phyloP scores from a whole-genome alignment of 2,113 vertebrate species.

The Cricetomys ansorgei region DNA sequence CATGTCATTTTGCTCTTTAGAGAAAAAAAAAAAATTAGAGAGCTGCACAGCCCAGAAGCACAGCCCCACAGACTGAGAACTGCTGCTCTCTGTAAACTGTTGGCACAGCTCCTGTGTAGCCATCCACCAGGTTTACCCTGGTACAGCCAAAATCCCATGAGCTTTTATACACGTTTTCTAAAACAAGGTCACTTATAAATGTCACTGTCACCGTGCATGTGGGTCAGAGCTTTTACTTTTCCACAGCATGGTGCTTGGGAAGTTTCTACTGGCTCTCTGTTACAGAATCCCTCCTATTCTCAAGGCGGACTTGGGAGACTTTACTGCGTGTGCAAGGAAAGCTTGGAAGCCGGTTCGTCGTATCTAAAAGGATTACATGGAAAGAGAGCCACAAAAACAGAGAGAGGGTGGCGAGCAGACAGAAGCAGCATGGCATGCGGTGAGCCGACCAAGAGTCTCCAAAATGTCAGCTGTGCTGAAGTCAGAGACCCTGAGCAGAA shows the following conservation, averaged over 20 bases:
- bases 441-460: not conserved
- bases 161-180: not conserved
- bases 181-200: not conserved
- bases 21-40: no score
- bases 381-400: not conserved
- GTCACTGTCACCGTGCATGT: not conserved
- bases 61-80: no score
- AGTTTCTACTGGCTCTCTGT: not conserved
- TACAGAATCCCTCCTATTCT: not conserved
- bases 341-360: accelerated
- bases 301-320: no score
- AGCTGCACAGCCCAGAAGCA: no score
- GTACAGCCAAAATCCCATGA: not conserved
- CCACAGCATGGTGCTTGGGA: not conserved
- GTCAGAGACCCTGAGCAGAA: not conserved
- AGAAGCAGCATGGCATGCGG: not conserved
- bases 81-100: accelerated
- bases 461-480: not conserved
- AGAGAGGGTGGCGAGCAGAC: not conserved
- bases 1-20: not conserved
- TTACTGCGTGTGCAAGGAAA: not conserved
- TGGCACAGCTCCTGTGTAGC: not conserved
- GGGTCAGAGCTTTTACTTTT: not conserved
- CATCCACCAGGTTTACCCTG: not conserved
- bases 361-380: not conserved